These are phyloP conservation scores for Macroramphosus scolopax DNA, from an alignment of 2,797 vertebrate genomes.

Conservation along the genomic window DNA sequence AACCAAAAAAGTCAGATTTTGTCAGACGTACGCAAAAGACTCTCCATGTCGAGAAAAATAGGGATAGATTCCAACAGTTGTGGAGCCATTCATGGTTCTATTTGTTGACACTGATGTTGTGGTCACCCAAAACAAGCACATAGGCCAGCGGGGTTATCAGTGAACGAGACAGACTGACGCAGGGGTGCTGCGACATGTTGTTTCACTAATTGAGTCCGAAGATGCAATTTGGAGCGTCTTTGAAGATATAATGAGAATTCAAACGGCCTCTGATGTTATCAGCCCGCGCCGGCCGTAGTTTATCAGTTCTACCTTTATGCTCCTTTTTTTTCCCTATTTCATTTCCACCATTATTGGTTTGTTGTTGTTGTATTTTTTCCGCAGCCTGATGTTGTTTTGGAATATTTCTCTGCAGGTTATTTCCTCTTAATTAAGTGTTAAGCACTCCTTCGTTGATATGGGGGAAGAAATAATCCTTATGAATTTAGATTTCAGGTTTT, in stretches of 20 bases:
- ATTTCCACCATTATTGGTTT: constrained; percentile 64
- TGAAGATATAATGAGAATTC: constrained; percentile 62
- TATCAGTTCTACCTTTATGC: constrained; percentile 46
- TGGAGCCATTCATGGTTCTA: constrained; percentile 53
- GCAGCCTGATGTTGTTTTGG: constrained; percentile 29
- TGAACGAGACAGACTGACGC: constrained; percentile 74
- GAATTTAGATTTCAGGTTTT: constrained; percentile 11
- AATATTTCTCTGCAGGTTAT: constrained; percentile 45
- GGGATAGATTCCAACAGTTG: constrained; percentile 31
- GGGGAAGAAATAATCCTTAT: background rate
- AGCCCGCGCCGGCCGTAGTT: constrained; percentile 14
- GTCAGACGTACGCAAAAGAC: too few species aligned
- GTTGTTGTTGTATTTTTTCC: constrained; percentile 31
- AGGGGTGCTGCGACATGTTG: constrained; percentile 37
- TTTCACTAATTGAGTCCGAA: constrained; percentile 57
- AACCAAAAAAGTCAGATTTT: too few species aligned
- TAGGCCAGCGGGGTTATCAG: constrained; percentile 71
- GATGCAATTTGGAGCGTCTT: constrained; percentile 41
- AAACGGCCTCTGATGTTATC: constrained; percentile 60
- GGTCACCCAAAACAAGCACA: constrained; percentile 62
- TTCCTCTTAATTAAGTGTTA: constrained; percentile 60
- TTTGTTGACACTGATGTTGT: constrained; percentile 70
- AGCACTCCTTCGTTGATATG: constrained; percentile 20
- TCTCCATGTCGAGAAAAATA: background rate
- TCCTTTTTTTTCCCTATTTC: constrained; percentile 43